Evolutionary conservation across 2,113 vertebrate genomes (phyloP).

Genomic region (Xenopus borealis): DNA sequence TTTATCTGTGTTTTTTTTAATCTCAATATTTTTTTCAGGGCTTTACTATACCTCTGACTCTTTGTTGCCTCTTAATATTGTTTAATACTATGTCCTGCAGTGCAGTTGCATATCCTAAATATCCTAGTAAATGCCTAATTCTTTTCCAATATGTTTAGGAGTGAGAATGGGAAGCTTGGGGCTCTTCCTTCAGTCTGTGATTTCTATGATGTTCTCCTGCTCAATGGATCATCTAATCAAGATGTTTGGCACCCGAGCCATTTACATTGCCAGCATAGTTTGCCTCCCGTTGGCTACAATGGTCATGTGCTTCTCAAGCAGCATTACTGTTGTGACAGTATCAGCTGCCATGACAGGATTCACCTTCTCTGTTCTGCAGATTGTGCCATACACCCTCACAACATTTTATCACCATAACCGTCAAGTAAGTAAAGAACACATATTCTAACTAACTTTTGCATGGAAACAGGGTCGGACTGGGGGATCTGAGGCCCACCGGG

Average conservation of each 20-base stretch:
- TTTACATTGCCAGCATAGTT: slow-evolving; percentile 76
- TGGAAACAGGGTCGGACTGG: no score
- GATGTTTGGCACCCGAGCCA: slow-evolving; percentile 61
- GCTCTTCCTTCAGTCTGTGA: slow-evolving; percentile 81
- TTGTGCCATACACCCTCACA: slow-evolving; percentile 79
- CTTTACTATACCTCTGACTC: no score
- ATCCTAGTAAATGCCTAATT: neutral
- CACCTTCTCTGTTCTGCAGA: slow-evolving; percentile 80
- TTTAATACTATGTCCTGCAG: no score
- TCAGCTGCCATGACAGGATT: slow-evolving; percentile 74
- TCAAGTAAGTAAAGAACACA: slow-evolving; percentile 59
- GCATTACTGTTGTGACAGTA: slow-evolving; percentile 67
- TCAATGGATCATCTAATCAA: slow-evolving; percentile 79
- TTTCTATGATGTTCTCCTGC: slow-evolving; percentile 75
- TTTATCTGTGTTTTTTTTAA: no score
- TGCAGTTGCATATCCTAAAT: no score
- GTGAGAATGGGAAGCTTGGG: slow-evolving; percentile 83
- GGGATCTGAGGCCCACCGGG: no score
- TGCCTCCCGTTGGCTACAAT: slow-evolving; percentile 68
- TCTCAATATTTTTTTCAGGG: no score
- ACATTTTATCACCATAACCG: slow-evolving; percentile 81
- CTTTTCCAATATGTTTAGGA: slow-evolving; percentile 55
- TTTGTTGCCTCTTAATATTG: neutral
- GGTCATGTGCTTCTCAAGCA: slow-evolving; percentile 75
- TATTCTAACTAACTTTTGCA: no score